A percentile compares a stretch with the other conserved stretches of the same genome.
phyloP scores from a whole-genome alignment of 2,113 vertebrate genomes.

The Aptenodytes forsteri region DNA sequence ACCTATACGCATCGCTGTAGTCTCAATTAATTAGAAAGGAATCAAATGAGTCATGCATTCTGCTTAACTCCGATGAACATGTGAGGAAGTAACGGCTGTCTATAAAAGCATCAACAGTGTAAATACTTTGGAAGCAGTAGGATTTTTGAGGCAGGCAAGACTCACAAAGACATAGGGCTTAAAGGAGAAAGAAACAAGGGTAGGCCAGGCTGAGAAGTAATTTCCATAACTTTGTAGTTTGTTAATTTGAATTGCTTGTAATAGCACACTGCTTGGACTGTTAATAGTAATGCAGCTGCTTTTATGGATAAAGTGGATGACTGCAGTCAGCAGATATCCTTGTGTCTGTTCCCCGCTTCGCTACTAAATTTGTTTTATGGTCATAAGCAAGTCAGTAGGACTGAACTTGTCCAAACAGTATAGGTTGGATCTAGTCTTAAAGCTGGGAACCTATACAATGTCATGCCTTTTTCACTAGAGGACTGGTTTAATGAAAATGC shows the following conservation, averaged over 20 bases:
- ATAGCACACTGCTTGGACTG: neutral
- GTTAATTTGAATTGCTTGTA: neutral
- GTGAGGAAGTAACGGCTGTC: fast-evolving
- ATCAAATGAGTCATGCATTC: neutral
- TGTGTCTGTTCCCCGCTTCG: neutral
- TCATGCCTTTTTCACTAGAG: neutral
- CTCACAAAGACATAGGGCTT: fast-evolving
- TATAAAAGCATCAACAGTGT: neutral
- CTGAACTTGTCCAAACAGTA: neutral
- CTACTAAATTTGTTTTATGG: neutral
- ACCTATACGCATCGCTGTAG: neutral
- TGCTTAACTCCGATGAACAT: neutral
- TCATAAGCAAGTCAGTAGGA: neutral
- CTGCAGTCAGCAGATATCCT: neutral
- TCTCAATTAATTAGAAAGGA: neutral
- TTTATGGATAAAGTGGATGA: neutral
- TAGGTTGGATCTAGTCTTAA: neutral
- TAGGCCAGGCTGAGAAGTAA: neutral
- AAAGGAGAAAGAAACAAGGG: neutral
- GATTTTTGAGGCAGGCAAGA: neutral
- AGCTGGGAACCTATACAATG: neutral
- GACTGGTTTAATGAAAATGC: neutral
- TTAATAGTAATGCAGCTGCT: neutral
- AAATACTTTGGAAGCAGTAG: neutral
- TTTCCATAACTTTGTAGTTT: neutral